Conservation (phyloP, 2,888 invertebrate species). For the Polymixis flavicincta region DNA sequence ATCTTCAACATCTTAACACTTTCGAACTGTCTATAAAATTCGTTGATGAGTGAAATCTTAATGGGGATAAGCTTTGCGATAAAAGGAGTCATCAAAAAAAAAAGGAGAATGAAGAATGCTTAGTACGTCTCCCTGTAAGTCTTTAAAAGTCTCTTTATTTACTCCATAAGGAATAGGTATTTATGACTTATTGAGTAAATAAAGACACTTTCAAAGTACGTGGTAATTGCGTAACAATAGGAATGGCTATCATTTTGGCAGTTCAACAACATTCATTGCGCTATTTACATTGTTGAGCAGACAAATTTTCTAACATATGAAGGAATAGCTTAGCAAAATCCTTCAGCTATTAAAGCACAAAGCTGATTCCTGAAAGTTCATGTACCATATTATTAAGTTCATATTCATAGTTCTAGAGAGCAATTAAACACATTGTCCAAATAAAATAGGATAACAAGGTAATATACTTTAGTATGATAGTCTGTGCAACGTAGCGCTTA, state of each 20-base stretch:
- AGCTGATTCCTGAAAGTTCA: not conserved
- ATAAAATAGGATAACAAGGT: not conserved
- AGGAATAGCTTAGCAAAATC: no score
- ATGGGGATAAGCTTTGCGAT: constrained; percentile 13
- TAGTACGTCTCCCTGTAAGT: not conserved
- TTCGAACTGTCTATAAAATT: constrained; percentile 1
- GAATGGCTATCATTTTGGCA: no score
- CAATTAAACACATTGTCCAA: not conserved
- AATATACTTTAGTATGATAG: not conserved
- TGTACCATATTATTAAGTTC: not conserved
- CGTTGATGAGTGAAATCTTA: constrained; percentile 17
- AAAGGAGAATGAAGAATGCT: not conserved
- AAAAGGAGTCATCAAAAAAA: not conserved
- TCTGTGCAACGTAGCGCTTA: constrained; percentile 11
- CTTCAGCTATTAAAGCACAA: no score
- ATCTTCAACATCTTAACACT: constrained; percentile 34
- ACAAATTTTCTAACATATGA: no score
- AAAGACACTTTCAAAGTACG: not conserved
- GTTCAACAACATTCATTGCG: no score
- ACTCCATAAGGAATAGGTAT: no score
- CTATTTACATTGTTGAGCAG: no score
- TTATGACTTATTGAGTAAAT: not conserved
- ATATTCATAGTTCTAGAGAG: not conserved
- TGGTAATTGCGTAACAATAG: no score
- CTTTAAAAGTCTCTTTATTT: no score